Evolutionary conservation across 2,797 vertebrate species (phyloP).

Genomic region (Acanthurus tractus): DNA sequence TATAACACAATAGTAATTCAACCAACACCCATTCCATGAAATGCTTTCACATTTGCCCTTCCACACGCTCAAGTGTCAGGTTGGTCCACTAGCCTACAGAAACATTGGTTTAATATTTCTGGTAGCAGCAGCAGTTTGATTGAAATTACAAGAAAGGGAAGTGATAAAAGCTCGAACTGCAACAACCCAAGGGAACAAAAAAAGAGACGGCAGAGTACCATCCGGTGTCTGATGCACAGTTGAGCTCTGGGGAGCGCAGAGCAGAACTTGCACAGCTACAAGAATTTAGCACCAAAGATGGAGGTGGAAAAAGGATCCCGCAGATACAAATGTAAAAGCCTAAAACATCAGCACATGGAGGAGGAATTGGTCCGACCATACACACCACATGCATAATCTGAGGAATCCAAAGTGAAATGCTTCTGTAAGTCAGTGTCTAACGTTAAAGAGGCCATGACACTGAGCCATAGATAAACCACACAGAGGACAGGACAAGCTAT

Average conservation of each 20-base stretch:
- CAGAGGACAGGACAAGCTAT: constrained; percentile 17
- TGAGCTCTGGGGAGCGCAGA: constrained; percentile 37
- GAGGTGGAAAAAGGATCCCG: neutral
- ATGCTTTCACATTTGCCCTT: constrained; percentile 25
- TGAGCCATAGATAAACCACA: constrained; percentile 2
- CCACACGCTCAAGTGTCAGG: constrained; percentile 1
- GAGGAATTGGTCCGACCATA: neutral
- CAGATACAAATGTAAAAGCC: neutral
- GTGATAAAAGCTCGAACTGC: constrained; percentile 8
- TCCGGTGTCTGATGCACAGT: neutral
- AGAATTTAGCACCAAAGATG: constrained; percentile 51
- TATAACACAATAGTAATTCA: constrained; percentile 54
- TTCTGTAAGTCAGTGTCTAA: constrained; percentile 17
- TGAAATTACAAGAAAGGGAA: constrained; percentile 8
- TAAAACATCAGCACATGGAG: constrained; percentile 11
- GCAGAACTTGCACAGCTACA: constrained; percentile 22
- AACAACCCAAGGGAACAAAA: neutral
- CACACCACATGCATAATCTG: constrained; percentile 12
- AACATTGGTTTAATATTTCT: constrained; percentile 12
- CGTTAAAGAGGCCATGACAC: constrained; percentile 8
- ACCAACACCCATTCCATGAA: constrained; percentile 5
- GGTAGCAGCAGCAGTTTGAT: constrained; percentile 37
- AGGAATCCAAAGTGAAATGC: constrained; percentile 19
- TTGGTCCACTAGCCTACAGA: constrained; percentile 2
- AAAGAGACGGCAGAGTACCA: neutral